phyloP scores from a whole-genome alignment of 2,113 vertebrate genomes.

The Hippotragus niger region DNA sequence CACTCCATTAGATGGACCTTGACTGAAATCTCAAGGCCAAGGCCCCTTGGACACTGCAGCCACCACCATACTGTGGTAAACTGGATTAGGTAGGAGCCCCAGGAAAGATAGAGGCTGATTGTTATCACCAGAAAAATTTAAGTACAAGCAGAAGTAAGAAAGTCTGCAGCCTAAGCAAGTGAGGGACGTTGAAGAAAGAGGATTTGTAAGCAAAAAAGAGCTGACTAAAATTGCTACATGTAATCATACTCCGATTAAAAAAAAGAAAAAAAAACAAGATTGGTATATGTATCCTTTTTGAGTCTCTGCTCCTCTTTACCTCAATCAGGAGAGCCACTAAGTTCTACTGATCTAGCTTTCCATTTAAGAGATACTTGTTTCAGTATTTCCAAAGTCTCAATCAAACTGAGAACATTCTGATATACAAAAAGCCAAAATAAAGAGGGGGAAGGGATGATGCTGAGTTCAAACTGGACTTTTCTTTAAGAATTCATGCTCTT shows the following conservation, averaged over 20 bases:
- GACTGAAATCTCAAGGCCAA: slow-evolving; percentile 22
- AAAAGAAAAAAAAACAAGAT: background rate
- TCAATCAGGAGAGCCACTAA: background rate
- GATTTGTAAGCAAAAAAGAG: background rate
- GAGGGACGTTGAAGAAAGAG: background rate
- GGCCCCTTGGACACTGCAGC: background rate
- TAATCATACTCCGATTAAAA: background rate
- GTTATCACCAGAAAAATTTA: background rate
- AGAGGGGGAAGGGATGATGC: background rate
- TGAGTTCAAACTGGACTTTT: background rate
- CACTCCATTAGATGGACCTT: slow-evolving; percentile 30
- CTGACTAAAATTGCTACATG: background rate
- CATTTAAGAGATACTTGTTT: background rate
- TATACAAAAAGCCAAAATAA: background rate
- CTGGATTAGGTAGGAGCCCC: background rate
- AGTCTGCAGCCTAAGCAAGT: background rate
- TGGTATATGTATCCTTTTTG: background rate
- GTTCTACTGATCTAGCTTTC: background rate
- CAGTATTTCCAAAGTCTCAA: slow-evolving; percentile 35
- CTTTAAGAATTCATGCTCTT: background rate
- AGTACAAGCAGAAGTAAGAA: background rate
- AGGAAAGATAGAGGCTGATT: background rate
- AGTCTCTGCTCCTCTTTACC: background rate
- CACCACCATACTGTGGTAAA: background rate
- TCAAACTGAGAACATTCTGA: slow-evolving; percentile 26